Evolutionary conservation across 2,113 vertebrate species (phyloP), one percentile per base, ranked within the genome.

Genomic region (Colistium nudipinnis): DNA sequence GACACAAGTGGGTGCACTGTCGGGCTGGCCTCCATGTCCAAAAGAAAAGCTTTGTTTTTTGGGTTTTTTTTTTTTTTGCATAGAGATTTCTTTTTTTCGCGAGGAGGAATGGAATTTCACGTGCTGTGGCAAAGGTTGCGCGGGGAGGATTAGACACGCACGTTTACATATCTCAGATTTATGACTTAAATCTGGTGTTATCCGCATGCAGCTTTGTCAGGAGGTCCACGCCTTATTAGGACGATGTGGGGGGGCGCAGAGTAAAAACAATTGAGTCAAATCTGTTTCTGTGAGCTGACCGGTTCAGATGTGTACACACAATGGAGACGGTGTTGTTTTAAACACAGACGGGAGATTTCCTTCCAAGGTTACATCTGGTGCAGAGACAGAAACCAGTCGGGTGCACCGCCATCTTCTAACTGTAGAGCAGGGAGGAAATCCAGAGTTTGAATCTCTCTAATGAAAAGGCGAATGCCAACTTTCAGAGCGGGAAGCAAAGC

Each of bases 161-260:
- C 82, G 73, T 86, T 81, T 79, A 67, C 51, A 61, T 49, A 77
- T 75, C 53, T 70, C 49, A 43, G 70, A 83, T 84, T 69, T 82
- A 73, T 73, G 31, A 56, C 70, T 57, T 80, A 55, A 70, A 19
- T 68, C 74, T 60, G 68, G 45, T 56, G 62, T 27, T 60, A 48
- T 70, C 60, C 62, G 49, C 83, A 76, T 61, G 66, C 47, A 44
- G 63, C 66, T 68, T 60, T 55, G 47, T 80, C 75, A n/a, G 55
- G 35, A 63, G 44, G 13, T 70, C 33, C 22, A 35, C 17, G 1
- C 57, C 39, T 78, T 72, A 55, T 77, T 63, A 63, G 70, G 76
- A 73, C 35, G 43, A 52, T 28, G 19, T 17, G 1, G 14, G 8
- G 19, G 48, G n/a, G 28, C 11, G 43, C 19, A 66, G 8, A 39